Conservation (phyloP, 2,888 invertebrate species). For the Blastobasis adustella region DNA sequence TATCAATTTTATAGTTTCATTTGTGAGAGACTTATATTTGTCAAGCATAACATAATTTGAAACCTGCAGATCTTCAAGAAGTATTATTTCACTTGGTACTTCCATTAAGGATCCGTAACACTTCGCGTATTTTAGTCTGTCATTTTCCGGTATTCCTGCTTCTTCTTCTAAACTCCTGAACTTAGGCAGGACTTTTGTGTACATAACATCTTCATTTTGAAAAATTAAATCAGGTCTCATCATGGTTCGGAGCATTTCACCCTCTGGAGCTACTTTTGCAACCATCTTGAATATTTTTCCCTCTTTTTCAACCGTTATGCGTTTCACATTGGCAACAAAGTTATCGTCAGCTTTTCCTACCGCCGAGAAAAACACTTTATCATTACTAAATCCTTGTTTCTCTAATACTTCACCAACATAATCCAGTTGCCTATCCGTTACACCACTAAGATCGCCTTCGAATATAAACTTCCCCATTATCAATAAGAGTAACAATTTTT, state of each 20-base stretch:
- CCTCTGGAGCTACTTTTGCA: slow-evolving; percentile 27
- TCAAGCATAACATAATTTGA: slow-evolving; percentile 25
- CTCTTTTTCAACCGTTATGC: slow-evolving; percentile 23
- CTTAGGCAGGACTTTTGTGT: slow-evolving; percentile 28
- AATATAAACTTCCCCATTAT: slow-evolving; percentile 18
- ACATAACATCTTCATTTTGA: slow-evolving; percentile 30
- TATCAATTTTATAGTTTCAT: slow-evolving; percentile 17
- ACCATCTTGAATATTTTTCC: slow-evolving; percentile 24
- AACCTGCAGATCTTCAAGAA: slow-evolving; percentile 32
- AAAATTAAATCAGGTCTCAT: slow-evolving; percentile 17
- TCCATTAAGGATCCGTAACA: slow-evolving; percentile 29
- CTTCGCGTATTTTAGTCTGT: slow-evolving; percentile 23
- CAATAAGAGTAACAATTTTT: no score
- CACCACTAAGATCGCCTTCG: slow-evolving; percentile 23
- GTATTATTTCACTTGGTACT: slow-evolving; percentile 28
- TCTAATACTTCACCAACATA: slow-evolving; percentile 28
- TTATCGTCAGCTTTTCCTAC: slow-evolving; percentile 34
- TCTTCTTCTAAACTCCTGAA: slow-evolving; percentile 21
- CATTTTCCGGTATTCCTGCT: slow-evolving; percentile 20
- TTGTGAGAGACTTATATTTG: slow-evolving; percentile 12
- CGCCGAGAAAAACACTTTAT: slow-evolving; percentile 21
- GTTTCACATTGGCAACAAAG: slow-evolving; percentile 25
- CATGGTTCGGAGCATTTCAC: slow-evolving; percentile 13
- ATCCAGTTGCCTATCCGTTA: slow-evolving; percentile 25
- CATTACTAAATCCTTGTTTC: slow-evolving; percentile 24